Evolutionary conservation across 1,140 invertebrate species (phyloP).

Genomic region (Drosophila paulistorum): DNA sequence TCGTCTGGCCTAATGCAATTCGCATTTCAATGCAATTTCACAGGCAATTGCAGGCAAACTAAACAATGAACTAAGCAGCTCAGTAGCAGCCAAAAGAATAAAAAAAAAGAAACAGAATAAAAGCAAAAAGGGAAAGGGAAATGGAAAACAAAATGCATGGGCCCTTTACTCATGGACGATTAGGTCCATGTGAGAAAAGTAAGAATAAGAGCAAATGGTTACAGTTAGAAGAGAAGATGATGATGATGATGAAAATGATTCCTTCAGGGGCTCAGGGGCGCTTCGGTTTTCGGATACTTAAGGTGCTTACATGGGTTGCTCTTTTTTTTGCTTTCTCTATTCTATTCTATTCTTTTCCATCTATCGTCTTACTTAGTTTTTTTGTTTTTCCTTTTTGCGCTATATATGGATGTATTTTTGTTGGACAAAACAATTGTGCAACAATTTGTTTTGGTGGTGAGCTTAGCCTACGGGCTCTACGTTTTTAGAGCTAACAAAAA

Average conservation of each 20-base stretch:
- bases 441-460: conserved; percentile 78
- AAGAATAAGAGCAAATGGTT: conserved; percentile 34
- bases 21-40: conserved; percentile 77
- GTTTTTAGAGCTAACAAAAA: conserved; percentile 44
- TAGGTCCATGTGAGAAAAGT: conserved; percentile 60
- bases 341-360: neutral
- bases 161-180: conserved; percentile 56
- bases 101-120: neutral
- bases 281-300: conserved; percentile 61
- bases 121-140: neutral
- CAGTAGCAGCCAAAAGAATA: conserved; percentile 13
- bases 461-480: conserved; percentile 53
- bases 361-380: conserved; percentile 9
- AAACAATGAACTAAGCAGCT: conserved; percentile 72
- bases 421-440: conserved; percentile 52
- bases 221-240: conserved; percentile 35
- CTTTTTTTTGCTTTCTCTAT: conserved; percentile 37
- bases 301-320: conserved; percentile 79
- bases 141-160: conserved; percentile 19
- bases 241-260: neutral
- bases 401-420: no score
- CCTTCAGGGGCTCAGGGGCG: conserved; percentile 34
- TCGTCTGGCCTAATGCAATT: conserved; percentile 60
- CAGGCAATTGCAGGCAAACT: conserved; percentile 67
- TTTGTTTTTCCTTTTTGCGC: conserved; percentile 20